A percentile compares a stretch with the other conserved stretches of the same genome.
These are phyloP conservation scores for Antigone vipio DNA, from an alignment of 2,113 vertebrate genomes.

Conservation along the genomic window DNA sequence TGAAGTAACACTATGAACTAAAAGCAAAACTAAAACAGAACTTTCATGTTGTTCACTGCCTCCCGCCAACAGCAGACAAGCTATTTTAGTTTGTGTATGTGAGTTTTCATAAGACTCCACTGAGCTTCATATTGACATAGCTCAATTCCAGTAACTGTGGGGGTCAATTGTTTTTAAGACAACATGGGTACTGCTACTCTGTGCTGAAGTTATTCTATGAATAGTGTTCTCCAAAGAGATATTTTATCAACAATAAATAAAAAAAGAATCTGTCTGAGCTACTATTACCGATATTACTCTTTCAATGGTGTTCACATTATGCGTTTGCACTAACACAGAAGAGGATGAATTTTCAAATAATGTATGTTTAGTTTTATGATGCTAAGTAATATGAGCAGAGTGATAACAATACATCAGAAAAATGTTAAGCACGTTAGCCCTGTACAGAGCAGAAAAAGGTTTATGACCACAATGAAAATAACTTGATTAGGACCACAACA, in stretches of 20 bases:
- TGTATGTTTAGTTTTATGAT: background rate
- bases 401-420: background rate
- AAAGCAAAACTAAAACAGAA: background rate
- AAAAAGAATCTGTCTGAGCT: background rate
- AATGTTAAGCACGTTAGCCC: background rate
- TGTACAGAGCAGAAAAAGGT: background rate
- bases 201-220: background rate
- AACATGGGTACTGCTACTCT: background rate
- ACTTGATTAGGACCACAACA: background rate
- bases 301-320: background rate
- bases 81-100: background rate
- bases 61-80: background rate
- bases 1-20: background rate
- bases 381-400: background rate
- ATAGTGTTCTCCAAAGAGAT: background rate
- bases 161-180: background rate
- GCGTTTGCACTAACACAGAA: background rate
- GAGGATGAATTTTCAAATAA: background rate
- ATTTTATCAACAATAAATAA: background rate
- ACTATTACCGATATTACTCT: background rate
- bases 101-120: background rate
- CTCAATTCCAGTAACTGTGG: background rate
- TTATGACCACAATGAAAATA: background rate
- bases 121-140: background rate
- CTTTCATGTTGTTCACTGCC: background rate